Evolutionary conservation across 30 jellyfish, hydroid and myxozoan genomes (phyloP), one percentile per base, ranked within the genome.

Genomic region (Cassiopea xamachana): DNA sequence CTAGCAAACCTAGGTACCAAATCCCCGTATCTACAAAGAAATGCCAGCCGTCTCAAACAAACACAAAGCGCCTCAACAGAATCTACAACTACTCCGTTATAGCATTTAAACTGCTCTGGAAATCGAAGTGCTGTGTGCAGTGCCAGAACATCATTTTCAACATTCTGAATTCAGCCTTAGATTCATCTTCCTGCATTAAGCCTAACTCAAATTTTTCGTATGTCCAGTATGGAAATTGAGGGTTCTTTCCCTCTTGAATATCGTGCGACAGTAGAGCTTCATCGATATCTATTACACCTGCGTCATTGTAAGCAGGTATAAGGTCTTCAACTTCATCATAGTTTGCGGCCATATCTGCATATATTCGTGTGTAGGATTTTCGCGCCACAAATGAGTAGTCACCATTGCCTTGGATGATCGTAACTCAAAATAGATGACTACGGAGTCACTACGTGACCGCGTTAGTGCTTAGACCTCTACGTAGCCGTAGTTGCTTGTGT

Each of bases 221-320:
- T 17, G 64, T 73, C 90, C 81, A 81, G 68, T 81, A 81, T 70
- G 85, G 85, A 76, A 76, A 76, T 27, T 81, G 90, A 18, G 73
- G 59, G 81, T 62, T 67, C 49, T 81, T 51, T 10, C 73, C 58
- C 45, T 79, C 45, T 19, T 60, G 68, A 14, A 47, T 74, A 39
- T 48, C 90, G 17, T 60, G 79, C 44, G 62, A 79, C 81, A 81
- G 47, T 44, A 81, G 44, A 18, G 68, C 48, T 9, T 81, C 81
- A 15, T 60, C 90, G 39, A 19, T 70, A 60, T 81, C 90, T 12
- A 81, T 60, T 16, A 67, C 81, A 45, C 46, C 62, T 19, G 80
- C 90, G 48, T 48, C 90, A 47, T 81, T 10, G 48, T 76, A 76
- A 15, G 68, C 85, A 58, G 1, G 67, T 48, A 73, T 55, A 55